Percentiles rank a stretch among this genome's conserved stretches.
These are phyloP conservation scores for Orchesella cincta DNA, from an alignment of 1,140 invertebrate species.

Conservation along the genomic window DNA sequence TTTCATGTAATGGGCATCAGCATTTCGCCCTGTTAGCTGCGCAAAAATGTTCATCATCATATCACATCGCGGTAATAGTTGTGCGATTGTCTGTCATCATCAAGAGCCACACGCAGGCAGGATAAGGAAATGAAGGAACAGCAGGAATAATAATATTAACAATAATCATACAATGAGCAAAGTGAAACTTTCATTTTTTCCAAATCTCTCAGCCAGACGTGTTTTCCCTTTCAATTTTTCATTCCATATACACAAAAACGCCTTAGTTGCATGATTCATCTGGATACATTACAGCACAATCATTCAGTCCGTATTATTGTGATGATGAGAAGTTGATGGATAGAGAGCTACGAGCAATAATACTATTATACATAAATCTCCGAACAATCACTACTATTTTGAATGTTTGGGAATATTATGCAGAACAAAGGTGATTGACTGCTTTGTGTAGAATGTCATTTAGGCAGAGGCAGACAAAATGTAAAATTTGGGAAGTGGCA, in stretches of 20 bases:
- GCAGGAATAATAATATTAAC: background rate
- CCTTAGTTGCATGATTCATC: background rate
- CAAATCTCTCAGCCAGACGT: background rate
- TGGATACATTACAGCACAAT: background rate
- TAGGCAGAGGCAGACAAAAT: no score
- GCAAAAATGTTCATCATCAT: background rate
- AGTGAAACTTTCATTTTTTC: constrained; percentile 29
- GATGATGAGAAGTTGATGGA: background rate
- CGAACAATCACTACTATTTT: no score
- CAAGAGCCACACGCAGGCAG: background rate
- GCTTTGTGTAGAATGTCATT: background rate
- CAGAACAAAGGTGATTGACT: constrained; percentile 7
- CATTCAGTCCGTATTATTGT: background rate
- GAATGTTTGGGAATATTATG: background rate
- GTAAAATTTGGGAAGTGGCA: no score
- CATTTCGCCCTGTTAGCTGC: background rate
- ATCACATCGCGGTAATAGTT: background rate
- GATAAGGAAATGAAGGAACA: background rate
- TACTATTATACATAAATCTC: background rate
- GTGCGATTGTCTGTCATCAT: background rate
- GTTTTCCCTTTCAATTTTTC: constrained; percentile 25
- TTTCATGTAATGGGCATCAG: background rate
- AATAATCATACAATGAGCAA: constrained; percentile 14
- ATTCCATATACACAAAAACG: background rate
- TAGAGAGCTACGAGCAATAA: background rate